A percentile compares a stretch with the other conserved stretches of the same genome.
phyloP scores from a whole-genome alignment of 2,797 vertebrate genomes.

The Alcedo atthis region DNA sequence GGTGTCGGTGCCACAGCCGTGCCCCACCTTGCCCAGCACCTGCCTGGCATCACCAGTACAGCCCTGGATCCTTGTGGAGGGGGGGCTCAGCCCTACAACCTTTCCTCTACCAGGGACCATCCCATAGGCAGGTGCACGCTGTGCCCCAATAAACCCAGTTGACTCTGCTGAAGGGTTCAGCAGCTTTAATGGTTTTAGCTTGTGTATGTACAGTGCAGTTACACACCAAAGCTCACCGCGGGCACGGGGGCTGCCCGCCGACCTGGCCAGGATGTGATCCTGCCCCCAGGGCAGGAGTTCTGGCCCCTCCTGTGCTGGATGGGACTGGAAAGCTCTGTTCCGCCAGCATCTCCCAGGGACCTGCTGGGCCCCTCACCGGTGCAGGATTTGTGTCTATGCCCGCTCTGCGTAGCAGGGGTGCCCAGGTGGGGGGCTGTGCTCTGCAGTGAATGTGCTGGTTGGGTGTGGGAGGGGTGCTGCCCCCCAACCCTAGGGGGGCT shows the following conservation, averaged over 20 bases:
- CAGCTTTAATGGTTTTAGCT: constrained; percentile 70
- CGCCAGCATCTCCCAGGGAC: neutral
- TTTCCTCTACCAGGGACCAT: too few relatives aligned
- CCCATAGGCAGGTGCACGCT: neutral
- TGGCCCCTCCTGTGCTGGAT: rapidly evolving
- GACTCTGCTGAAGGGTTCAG: constrained; percentile 12
- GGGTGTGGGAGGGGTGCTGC: neutral
- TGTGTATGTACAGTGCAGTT: constrained; percentile 47
- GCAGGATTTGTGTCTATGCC: constrained; percentile 20
- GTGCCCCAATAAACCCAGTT: constrained; percentile 37
- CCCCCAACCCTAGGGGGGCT: neutral
- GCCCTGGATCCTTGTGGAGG: neutral
- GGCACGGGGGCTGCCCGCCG: neutral
- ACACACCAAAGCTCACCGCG: neutral
- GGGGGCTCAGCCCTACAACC: neutral
- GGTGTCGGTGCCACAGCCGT: neutral
- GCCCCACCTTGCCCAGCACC: neutral
- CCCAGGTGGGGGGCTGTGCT: neutral
- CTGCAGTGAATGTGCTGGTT: neutral
- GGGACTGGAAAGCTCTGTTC: neutral
- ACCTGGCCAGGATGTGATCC: neutral
- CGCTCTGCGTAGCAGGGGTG: neutral
- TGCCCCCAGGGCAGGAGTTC: neutral
- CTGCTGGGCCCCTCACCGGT: neutral
- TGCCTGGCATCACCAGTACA: neutral